Evolutionary conservation across 2,797 vertebrate genomes (phyloP).

Genomic region (Sebastes hopkinsi): DNA sequence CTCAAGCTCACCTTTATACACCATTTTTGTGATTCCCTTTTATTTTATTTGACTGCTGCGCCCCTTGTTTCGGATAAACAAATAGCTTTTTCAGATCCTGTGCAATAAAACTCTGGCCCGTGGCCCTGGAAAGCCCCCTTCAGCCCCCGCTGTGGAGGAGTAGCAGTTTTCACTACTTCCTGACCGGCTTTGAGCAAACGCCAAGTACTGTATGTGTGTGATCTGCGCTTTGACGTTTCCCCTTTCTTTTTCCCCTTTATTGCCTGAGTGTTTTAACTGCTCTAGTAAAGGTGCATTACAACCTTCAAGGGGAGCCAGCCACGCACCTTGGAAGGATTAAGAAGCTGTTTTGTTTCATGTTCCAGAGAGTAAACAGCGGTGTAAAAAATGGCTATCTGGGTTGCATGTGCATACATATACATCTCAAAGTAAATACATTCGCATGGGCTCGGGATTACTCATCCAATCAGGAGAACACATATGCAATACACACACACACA

Average conservation of each 20-base stretch:
- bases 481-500: not conserved
- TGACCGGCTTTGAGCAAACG: constrained; percentile 65
- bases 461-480: constrained; percentile 39
- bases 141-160: constrained; percentile 35
- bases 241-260: constrained; percentile 73
- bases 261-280: constrained; percentile 73
- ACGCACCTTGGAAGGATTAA: constrained; percentile 83
- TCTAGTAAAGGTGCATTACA: constrained; percentile 80
- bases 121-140: constrained; percentile 55
- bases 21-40: constrained; percentile 47
- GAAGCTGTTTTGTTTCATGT: constrained; percentile 73
- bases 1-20: constrained; percentile 5
- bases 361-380: constrained; percentile 68
- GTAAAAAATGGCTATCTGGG: constrained; percentile 71
- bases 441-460: constrained; percentile 57
- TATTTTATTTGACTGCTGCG: constrained; percentile 29
- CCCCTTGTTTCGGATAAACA: constrained; percentile 45
- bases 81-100: constrained; percentile 28
- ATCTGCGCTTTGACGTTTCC: constrained; percentile 74
- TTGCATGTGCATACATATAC: constrained; percentile 67
- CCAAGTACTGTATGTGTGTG: constrained; percentile 71
- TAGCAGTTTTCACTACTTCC: constrained; percentile 68
- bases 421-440: constrained; percentile 67
- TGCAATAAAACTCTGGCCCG: constrained; percentile 38
- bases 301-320: constrained; percentile 75